Evolutionary conservation across 1,140 invertebrate species (phyloP).

Genomic region (Geopemphigus sp.): DNA sequence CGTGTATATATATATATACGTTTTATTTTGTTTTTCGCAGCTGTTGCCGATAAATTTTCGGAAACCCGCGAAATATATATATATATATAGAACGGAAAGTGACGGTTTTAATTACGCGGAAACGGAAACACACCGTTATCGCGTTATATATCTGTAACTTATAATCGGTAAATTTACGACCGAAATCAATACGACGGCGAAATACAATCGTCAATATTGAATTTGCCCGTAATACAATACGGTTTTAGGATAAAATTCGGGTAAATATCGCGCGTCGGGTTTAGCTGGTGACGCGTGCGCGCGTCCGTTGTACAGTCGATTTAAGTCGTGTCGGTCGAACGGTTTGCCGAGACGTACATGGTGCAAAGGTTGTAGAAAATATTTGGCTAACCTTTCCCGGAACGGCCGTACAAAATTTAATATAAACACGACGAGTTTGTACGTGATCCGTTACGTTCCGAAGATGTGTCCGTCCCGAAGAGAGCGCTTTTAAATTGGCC

Average conservation of each 20-base stretch:
- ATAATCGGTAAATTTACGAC: background rate
- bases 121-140: background rate
- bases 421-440: too few relatives aligned
- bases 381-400: too few relatives aligned
- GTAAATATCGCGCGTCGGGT: background rate
- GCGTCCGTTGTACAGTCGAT: background rate
- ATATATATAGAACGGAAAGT: background rate
- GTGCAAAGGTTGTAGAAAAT: too few relatives aligned
- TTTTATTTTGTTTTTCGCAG: background rate
- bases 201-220: background rate
- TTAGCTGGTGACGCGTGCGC: too few relatives aligned
- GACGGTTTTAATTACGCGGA: background rate
- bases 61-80: too few relatives aligned
- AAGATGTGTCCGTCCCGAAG: too few relatives aligned
- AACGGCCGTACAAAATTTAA: too few relatives aligned
- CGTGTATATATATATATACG: background rate
- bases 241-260: background rate
- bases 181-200: background rate
- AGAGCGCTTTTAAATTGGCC: too few relatives aligned
- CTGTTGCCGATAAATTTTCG: background rate
- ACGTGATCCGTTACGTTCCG: too few relatives aligned
- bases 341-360: conserved; percentile 1
- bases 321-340: background rate
- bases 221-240: background rate
- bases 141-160: too few relatives aligned